Conservation (phyloP, 2,113 vertebrate genomes). For the Dicrurus megarhynchus region DNA sequence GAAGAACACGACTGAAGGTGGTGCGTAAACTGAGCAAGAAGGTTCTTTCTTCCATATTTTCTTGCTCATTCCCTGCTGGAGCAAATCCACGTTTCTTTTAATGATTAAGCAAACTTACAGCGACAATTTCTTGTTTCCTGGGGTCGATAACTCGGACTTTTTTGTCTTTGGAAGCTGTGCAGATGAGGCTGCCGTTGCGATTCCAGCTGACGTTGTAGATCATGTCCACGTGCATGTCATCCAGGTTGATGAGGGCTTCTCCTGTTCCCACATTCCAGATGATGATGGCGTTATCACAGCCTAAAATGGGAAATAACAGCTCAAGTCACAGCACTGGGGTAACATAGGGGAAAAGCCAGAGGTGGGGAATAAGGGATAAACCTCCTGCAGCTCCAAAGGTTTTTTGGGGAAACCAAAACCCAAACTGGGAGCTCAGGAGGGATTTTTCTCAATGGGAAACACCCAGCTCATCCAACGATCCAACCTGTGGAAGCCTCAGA, state of each 20-base stretch:
- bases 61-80: not conserved
- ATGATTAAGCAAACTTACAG: slow-evolving; percentile 69
- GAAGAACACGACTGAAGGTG: accelerated
- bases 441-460: not conserved
- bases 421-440: not conserved
- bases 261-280: slow-evolving; percentile 97
- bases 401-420: not conserved
- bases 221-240: slow-evolving; percentile 93
- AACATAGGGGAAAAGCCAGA: not conserved
- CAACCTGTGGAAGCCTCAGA: not conserved
- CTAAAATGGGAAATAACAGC: slow-evolving; percentile 48
- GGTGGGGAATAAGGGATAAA: not conserved
- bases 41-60: not conserved
- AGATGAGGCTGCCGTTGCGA: slow-evolving; percentile 92
- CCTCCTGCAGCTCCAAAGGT: not conserved
- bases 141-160: slow-evolving; percentile 91
- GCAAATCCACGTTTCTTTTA: not conserved
- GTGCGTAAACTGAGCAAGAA: not conserved
- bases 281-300: slow-evolving; percentile 89
- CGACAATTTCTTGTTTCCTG: slow-evolving; percentile 84
- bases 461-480: not conserved
- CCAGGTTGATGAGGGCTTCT: slow-evolving; percentile 87
- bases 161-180: slow-evolving; percentile 96
- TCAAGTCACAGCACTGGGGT: not conserved
- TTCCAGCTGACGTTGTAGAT: slow-evolving; percentile 95